Evolutionary conservation across 2,113 vertebrate genomes (phyloP).

Genomic region (Glaucomys volans): DNA sequence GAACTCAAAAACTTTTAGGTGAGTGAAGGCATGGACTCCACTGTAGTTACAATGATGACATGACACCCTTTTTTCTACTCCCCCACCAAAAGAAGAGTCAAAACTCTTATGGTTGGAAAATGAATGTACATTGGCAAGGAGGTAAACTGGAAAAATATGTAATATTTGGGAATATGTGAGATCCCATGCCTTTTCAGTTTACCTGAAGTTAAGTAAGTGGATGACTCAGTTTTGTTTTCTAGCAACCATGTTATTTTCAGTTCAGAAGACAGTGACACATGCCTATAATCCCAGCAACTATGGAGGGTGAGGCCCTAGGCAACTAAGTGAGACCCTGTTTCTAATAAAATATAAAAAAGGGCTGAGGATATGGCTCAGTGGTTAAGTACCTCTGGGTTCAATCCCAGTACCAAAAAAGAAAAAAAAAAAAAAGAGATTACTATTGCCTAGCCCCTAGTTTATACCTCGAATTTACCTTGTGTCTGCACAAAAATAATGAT

Average conservation of each 20-base stretch:
- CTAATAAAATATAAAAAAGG: no score
- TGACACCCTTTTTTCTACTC: not conserved
- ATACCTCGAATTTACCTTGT: not conserved
- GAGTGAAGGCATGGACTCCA: not conserved
- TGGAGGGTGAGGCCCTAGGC: no score
- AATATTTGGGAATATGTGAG: not conserved
- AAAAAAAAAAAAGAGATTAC: not conserved
- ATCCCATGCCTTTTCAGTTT: not conserved
- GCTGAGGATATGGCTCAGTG: no score
- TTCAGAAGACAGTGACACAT: not conserved
- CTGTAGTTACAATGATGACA: not conserved
- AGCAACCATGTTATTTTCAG: not conserved
- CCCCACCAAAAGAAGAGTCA: not conserved
- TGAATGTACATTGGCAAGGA: not conserved
- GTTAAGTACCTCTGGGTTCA: no score
- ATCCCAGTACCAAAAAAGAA: no score
- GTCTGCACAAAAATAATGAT: slow-evolving; percentile 16
- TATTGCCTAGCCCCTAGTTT: not conserved
- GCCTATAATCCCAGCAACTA: no score
- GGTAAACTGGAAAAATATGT: not conserved
- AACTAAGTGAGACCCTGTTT: no score
- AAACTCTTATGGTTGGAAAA: not conserved
- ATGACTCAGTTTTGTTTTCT: not conserved
- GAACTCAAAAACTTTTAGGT: not conserved
- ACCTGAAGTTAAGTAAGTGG: not conserved